These are phyloP conservation scores for Theristicus caerulescens DNA, from an alignment of 2,113 vertebrate genomes.

Conservation along the genomic window DNA sequence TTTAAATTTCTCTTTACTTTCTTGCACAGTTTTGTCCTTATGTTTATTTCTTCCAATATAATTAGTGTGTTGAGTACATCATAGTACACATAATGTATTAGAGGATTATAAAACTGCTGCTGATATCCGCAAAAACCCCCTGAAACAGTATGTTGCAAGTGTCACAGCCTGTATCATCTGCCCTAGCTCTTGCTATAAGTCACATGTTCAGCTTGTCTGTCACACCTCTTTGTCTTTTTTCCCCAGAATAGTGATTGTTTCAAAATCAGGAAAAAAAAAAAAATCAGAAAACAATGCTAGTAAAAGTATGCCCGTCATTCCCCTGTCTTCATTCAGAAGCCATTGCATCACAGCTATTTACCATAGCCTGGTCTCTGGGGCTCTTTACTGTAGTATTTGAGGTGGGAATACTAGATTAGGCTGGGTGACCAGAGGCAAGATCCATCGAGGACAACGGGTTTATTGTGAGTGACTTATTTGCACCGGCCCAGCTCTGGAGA, in stretches of 20 bases:
- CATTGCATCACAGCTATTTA: not conserved
- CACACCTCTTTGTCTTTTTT: not conserved
- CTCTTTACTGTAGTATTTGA: not conserved
- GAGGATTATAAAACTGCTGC: not conserved
- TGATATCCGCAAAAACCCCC: not conserved
- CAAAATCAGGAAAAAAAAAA: not conserved
- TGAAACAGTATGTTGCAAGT: not conserved
- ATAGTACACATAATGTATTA: not conserved
- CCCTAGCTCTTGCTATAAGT: not conserved
- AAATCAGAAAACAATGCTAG: not conserved
- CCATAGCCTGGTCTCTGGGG: not conserved
- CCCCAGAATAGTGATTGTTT: not conserved
- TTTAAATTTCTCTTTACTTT: not conserved
- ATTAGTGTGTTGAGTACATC: not conserved
- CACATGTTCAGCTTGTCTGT: not conserved
- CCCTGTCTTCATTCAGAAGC: not conserved
- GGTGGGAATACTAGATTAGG: not conserved
- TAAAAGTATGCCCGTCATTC: not conserved
- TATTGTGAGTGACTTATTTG: not conserved
- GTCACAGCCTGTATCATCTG: not conserved
- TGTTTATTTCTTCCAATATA: not conserved
- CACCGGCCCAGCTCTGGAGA: rapidly evolving
- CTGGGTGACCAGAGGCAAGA: not conserved
- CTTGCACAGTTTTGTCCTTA: not conserved
- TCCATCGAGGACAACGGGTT: not conserved